Evolutionary conservation across 2,797 vertebrate species (phyloP).

Genomic region (Eospalax fontanierii): DNA sequence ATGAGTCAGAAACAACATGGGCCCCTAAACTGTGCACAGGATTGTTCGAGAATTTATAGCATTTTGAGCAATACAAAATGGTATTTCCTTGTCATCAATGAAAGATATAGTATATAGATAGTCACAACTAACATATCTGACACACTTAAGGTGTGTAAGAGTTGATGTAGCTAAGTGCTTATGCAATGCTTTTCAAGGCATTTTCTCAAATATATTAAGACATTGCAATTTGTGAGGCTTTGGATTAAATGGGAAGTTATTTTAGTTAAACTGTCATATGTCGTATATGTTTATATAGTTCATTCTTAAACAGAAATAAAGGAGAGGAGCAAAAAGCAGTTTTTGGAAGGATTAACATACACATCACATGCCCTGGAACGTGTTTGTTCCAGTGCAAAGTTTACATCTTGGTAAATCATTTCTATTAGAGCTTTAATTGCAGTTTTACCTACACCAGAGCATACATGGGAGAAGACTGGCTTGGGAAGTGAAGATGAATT

Average conservation of each 20-base stretch:
- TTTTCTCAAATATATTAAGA: conserved; percentile 14
- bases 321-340: neutral
- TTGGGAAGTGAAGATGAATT: neutral
- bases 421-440: conserved; percentile 6
- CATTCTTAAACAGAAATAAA: conserved; percentile 13
- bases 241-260: neutral
- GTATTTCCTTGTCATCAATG: neutral
- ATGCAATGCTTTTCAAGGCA: conserved; percentile 41
- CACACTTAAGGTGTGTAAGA: neutral
- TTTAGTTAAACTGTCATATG: conserved; percentile 18
- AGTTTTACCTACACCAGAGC: neutral
- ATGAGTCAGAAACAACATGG: neutral
- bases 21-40: neutral
- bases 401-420: neutral
- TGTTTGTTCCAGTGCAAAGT: conserved; percentile 33
- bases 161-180: neutral
- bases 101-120: neutral
- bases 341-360: conserved; percentile 31
- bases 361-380: neutral
- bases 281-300: neutral
- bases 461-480: neutral
- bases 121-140: neutral
- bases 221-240: conserved; percentile 34
- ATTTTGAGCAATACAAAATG: conserved; percentile 33
- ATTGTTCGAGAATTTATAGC: conserved; percentile 38